These are phyloP conservation scores for Mesembrinibis cayennensis DNA, from an alignment of 2,113 vertebrate species.

Conservation along the genomic window DNA sequence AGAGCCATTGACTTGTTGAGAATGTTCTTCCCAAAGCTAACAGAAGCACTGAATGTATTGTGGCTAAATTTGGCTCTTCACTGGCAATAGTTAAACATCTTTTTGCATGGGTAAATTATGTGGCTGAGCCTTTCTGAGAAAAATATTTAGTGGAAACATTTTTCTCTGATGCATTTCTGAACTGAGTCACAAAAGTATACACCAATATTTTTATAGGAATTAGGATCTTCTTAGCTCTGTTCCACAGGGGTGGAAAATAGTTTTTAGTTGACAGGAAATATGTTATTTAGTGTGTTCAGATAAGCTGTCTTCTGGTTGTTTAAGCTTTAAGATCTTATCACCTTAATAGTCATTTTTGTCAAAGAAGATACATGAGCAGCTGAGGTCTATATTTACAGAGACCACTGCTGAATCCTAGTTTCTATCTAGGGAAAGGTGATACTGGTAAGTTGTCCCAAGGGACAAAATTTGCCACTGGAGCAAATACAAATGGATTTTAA, in stretches of 20 bases:
- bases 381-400: not conserved
- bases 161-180: not conserved
- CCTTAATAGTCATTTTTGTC: slow-evolving; percentile 2
- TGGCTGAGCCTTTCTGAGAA: not conserved
- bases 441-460: not conserved
- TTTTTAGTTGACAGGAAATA: slow-evolving; percentile 16
- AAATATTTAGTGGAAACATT: not conserved
- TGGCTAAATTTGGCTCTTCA: not conserved
- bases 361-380: not conserved
- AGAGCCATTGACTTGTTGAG: not conserved
- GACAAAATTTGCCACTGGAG: not conserved
- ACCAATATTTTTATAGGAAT: not conserved
- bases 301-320: slow-evolving; percentile 15
- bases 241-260: not conserved
- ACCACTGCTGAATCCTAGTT: not conserved
- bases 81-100: not conserved
- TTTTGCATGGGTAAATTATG: not conserved
- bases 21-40: not conserved
- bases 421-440: not conserved
- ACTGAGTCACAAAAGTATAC: not conserved
- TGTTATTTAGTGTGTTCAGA: slow-evolving; percentile 29
- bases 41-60: not conserved
- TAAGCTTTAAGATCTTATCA: slow-evolving; percentile 30
- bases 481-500: not conserved
- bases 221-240: not conserved